Conservation (phyloP, 2,113 vertebrate species). For the Steatornis caripensis region DNA sequence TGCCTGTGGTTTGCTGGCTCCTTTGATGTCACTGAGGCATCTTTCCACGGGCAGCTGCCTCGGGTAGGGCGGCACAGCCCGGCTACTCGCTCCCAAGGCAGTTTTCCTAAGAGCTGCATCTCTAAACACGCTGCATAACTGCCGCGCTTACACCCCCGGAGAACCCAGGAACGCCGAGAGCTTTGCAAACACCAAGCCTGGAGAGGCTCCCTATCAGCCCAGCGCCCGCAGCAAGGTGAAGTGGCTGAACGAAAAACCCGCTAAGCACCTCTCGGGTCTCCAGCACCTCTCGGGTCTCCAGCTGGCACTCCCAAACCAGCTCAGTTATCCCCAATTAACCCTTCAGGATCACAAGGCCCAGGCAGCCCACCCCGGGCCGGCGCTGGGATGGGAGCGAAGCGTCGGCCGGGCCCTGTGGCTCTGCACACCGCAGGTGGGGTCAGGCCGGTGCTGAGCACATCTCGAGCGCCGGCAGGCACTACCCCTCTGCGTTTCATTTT, state of each 20-base stretch:
- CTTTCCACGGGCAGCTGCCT: background rate
- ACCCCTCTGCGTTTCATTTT: no score
- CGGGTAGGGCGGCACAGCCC: background rate
- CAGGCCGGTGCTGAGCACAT: no score
- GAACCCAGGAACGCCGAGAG: background rate
- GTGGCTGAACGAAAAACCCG: fast-evolving
- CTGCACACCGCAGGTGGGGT: no score
- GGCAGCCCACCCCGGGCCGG: no score
- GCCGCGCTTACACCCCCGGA: fast-evolving
- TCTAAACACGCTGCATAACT: fast-evolving
- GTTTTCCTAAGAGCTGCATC: background rate
- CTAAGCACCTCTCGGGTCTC: background rate
- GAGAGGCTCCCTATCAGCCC: background rate
- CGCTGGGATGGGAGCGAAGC: no score
- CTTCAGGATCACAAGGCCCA: background rate
- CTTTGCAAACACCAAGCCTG: background rate
- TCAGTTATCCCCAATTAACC: background rate
- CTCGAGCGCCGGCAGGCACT: no score
- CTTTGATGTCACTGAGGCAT: background rate
- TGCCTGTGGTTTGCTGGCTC: background rate
- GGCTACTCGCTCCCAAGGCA: background rate
- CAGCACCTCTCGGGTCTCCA: background rate
- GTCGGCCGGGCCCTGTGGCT: no score
- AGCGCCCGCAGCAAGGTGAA: background rate
- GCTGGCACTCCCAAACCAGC: background rate